Evolutionary conservation across 2,113 vertebrate species (phyloP).

Genomic region (Cryptoleucopteryx plumbea): DNA sequence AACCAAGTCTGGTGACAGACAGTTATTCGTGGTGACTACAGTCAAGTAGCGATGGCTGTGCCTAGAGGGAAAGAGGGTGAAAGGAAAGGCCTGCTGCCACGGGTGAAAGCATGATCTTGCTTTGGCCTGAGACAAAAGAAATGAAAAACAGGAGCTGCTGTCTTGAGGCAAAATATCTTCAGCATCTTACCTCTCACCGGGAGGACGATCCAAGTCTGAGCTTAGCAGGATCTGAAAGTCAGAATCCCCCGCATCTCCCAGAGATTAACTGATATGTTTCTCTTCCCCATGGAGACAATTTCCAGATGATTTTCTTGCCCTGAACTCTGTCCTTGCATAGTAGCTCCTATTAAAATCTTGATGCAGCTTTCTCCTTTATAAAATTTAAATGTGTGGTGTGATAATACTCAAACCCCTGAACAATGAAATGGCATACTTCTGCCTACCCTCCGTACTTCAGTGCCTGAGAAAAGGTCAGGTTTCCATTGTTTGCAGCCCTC

Average conservation of each 20-base stretch:
- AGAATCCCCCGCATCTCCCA: neutral
- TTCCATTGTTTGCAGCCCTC: neutral
- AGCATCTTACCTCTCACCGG: neutral
- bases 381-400: neutral
- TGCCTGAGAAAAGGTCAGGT: neutral
- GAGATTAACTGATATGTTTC: slow-evolving; percentile 20
- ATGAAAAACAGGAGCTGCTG: neutral
- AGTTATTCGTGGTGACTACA: neutral
- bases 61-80: neutral
- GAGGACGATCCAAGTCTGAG: neutral
- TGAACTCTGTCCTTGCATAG: neutral
- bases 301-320: slow-evolving; percentile 28
- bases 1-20: neutral
- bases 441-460: neutral
- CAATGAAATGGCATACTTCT: neutral
- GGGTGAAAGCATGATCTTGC: neutral
- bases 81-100: neutral
- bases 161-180: slow-evolving; percentile 28
- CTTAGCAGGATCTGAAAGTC: slow-evolving; percentile 1
- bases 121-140: neutral
- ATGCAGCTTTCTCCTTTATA: neutral
- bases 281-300: neutral
- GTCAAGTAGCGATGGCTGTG: neutral
- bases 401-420: neutral
- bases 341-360: neutral